A percentile compares a stretch with the other conserved stretches of the same genome.
These are phyloP conservation scores for Spinus olivaceus DNA, from an alignment of 2,797 vertebrate genomes.

Conservation along the genomic window DNA sequence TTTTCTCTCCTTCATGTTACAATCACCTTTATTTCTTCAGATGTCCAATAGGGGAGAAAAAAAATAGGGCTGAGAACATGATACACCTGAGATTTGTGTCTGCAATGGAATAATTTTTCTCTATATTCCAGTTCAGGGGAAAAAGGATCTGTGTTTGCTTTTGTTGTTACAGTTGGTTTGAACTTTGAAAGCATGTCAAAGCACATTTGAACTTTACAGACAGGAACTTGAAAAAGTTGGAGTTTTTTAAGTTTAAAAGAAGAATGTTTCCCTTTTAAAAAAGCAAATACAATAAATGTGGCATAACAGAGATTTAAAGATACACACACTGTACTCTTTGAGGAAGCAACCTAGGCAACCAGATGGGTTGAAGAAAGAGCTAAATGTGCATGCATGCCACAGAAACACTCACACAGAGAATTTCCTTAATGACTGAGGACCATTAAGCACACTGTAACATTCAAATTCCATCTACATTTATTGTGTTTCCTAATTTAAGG, in stretches of 20 bases:
- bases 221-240: not conserved
- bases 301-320: not conserved
- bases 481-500: not conserved
- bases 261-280: not conserved
- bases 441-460: not conserved
- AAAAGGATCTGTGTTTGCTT: not conserved
- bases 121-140: not conserved
- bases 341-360: not conserved
- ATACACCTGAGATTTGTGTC: not conserved
- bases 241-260: not conserved
- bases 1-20: not conserved
- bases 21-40: not conserved
- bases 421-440: not conserved
- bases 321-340: not conserved
- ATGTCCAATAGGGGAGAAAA: not conserved
- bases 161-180: not conserved
- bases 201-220: not conserved
- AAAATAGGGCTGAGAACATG: not conserved
- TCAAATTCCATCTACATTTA: not conserved
- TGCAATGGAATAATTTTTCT: not conserved
- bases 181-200: conserved; percentile 7
- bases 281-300: not conserved
- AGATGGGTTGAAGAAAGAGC: not conserved
- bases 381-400: not conserved
- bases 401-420: not conserved